A percentile compares a stretch with the other conserved stretches of the same genome.
phyloP scores from a whole-genome alignment of 2,797 vertebrate species.

The Periophthalmus magnuspinnatus region DNA sequence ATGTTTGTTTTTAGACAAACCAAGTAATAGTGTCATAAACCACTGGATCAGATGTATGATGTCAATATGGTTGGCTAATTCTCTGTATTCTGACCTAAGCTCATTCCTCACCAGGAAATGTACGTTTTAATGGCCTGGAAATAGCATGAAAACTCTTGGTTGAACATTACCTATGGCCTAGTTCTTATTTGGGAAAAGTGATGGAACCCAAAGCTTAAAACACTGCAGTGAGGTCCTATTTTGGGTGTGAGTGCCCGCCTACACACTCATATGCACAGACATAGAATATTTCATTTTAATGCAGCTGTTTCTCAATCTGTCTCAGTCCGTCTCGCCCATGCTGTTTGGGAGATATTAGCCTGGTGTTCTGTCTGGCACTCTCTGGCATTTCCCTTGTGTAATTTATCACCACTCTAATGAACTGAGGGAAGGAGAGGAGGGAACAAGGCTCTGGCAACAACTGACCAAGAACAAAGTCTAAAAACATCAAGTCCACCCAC shows the following conservation, averaged over 20 bases:
- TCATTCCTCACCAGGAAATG: no score
- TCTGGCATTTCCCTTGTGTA: constrained; percentile 51
- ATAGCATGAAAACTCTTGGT: no score
- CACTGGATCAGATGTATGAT: no score
- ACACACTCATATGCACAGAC: background rate
- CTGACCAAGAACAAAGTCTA: constrained; percentile 42
- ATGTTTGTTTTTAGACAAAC: no score
- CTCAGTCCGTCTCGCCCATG: constrained; percentile 31
- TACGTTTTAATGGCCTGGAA: no score
- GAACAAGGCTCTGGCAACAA: constrained; percentile 27
- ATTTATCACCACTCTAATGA: constrained; percentile 63
- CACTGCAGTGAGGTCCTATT: background rate
- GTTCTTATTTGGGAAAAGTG: background rate
- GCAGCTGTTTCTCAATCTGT: constrained; percentile 29
- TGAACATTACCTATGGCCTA: no score
- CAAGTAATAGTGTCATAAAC: no score
- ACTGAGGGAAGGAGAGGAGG: constrained; percentile 25
- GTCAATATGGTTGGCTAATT: no score
- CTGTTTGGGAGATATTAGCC: constrained; percentile 41
- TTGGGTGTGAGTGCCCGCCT: background rate
- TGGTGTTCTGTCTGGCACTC: constrained; percentile 29
- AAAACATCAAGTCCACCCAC: constrained; percentile 33
- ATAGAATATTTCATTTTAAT: constrained; percentile 26
- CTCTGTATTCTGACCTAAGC: no score
- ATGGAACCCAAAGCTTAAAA: background rate